Base-by-base conservation (phyloP, 2,113 vertebrate genomes). In the Pontoporia blainvillei region DNA sequence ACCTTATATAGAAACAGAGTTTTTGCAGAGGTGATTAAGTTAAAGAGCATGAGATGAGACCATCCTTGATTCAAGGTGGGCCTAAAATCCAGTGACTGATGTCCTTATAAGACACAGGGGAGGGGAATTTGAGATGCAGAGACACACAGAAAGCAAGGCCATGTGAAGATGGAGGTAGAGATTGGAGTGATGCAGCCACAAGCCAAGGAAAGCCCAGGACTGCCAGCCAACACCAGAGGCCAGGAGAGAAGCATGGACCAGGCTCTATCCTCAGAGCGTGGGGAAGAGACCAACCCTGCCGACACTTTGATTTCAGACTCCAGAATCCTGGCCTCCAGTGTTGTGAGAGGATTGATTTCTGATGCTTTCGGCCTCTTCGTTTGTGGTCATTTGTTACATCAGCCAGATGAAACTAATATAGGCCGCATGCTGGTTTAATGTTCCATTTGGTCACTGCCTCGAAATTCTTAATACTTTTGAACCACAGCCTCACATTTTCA, bases 171-270 rank as follows among this genome's bases (percentile, higher is more conserved):
- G n/a, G 11, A 54, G 27, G 52, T 3, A 6, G 61, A 84, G 31
- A 69, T 13, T 6, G 17, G 7, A 20, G 17, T 5, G 5, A 20
- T 20, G 79, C 57, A 31, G 25, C 7, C 44, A 15, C 7, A 2
- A 23, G 41, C 39, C 31, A 6, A 46, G 52, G 92, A 18, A 21
- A 5, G 6, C 21, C 8, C 11, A 25, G 78, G 31, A 10, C 15
- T 5, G 2, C 44, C 62, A 46, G 41, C 14, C 11, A 71, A 44
- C 25, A 4, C 21, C 1, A 8, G 71, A 18, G 6, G 2, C 78
- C 4, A 0, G 29, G 36, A 25, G 34, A 14, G 59, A 11, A 15
- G 57, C 3, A 0, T 8, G 31, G 36, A 8, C 15, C 0, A 0
- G 29, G 23, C 6, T 21, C 29, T 34, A n/a, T 2, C 54, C 7